A percentile compares a stretch with the other conserved stretches of the same genome.
Conservation (phyloP, 2,113 vertebrate species). For the Pimephales promelas region DNA sequence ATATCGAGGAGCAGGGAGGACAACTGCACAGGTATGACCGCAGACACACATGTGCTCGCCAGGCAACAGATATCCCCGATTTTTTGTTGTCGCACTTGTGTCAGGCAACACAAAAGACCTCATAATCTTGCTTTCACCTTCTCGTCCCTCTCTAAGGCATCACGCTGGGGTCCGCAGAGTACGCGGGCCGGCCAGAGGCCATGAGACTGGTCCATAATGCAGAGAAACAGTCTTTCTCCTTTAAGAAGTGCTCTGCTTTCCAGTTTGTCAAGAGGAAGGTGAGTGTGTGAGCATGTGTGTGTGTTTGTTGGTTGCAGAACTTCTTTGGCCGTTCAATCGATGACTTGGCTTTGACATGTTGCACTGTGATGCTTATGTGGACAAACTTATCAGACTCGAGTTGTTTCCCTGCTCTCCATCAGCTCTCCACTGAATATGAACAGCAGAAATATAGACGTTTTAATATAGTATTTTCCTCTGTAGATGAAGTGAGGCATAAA, state of each 20-base stretch:
- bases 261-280: constrained; percentile 98
- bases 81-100: not conserved
- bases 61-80: not conserved
- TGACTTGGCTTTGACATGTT: not conserved
- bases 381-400: not conserved
- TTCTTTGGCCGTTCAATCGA: not conserved
- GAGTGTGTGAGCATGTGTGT: constrained; percentile 1
- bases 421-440: not conserved
- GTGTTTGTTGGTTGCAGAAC: constrained; percentile 6
- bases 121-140: not conserved
- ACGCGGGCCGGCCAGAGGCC: constrained; percentile 71
- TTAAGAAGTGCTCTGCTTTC: constrained; percentile 97
- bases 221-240: constrained; percentile 96
- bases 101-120: not conserved
- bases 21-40: constrained; percentile 46
- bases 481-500: not conserved
- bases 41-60: not conserved
- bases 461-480: not conserved
- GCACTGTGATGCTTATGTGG: not conserved
- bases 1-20: constrained; percentile 34
- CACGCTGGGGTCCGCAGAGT: constrained; percentile 79
- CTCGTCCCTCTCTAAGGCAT: constrained; percentile 54
- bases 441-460: not conserved
- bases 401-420: not conserved
- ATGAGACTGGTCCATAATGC: constrained; percentile 92